Percentiles rank a stretch among this genome's conserved stretches.
Evolutionary conservation across 1,140 invertebrate species (phyloP).

Genomic region (Trichoplusia ni): DNA sequence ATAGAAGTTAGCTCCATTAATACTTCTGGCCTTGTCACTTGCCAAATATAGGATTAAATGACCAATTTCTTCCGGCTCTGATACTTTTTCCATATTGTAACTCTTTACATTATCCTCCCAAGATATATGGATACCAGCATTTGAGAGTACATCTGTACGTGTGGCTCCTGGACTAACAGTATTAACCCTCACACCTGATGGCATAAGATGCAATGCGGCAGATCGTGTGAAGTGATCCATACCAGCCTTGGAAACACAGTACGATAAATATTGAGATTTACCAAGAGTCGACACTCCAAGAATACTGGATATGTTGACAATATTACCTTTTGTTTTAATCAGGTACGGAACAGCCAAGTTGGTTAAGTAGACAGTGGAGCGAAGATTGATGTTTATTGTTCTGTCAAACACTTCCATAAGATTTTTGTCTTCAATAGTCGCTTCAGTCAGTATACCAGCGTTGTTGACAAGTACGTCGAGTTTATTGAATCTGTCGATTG

Average conservation of each 20-base stretch:
- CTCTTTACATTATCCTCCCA: not conserved
- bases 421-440: conserved; percentile 72
- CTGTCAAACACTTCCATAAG: conserved; percentile 29
- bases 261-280: not conserved
- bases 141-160: conserved; percentile 6
- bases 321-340: conserved; percentile 85
- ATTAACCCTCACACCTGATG: conserved; percentile 20
- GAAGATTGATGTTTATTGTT: conserved; percentile 81
- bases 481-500: conserved; percentile 82
- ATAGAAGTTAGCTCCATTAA: conserved; percentile 21
- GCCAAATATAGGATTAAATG: conserved; percentile 30
- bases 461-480: conserved; percentile 87
- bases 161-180: conserved; percentile 12
- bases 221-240: conserved; percentile 3
- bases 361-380: too few species aligned
- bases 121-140: not conserved
- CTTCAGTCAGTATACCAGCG: conserved; percentile 80
- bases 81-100: not conserved
- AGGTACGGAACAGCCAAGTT: too few species aligned
- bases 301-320: conserved; percentile 90
- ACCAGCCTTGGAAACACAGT: conserved; percentile 14
- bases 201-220: not conserved
- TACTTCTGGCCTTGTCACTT: conserved; percentile 30
- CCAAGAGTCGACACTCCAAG: conserved; percentile 56
- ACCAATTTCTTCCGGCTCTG: conserved; percentile 27